phyloP scores from a whole-genome alignment of 2,113 vertebrate genomes.

The Malurus elegans region DNA sequence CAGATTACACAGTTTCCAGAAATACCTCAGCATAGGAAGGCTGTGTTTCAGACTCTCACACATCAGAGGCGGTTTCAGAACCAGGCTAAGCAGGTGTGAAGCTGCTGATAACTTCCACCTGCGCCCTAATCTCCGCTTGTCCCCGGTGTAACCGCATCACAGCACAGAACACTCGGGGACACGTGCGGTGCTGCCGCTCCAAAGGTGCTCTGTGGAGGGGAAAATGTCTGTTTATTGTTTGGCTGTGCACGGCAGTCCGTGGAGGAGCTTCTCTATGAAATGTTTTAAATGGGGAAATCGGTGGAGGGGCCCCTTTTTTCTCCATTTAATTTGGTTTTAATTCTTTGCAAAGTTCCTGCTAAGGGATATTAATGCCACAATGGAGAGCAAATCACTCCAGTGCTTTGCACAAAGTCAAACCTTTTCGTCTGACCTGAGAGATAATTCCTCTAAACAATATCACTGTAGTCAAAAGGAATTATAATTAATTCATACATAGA shows the following conservation, averaged over 20 bases:
- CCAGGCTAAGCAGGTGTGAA: background rate
- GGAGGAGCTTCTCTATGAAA: background rate
- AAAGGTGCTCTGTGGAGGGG: background rate
- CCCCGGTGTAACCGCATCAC: background rate
- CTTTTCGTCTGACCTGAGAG: constrained; percentile 65
- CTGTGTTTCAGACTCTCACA: background rate
- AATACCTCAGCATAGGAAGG: background rate
- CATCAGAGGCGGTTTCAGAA: background rate
- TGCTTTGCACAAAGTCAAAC: constrained; percentile 63
- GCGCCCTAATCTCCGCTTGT: background rate
- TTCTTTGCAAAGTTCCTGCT: constrained; percentile 51
- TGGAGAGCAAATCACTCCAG: constrained; percentile 48
- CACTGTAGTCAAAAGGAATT: constrained; percentile 57
- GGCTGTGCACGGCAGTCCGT: background rate
- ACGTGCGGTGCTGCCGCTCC: background rate
- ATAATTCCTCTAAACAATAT: constrained; percentile 72
- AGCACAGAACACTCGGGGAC: background rate
- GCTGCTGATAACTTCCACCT: background rate
- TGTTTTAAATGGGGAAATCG: constrained; percentile 42
- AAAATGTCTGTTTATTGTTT: background rate
- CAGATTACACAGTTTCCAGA: background rate
- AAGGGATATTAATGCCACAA: constrained; percentile 58
- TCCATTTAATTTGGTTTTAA: constrained; percentile 66
- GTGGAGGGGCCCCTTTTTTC: background rate
- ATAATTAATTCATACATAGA: constrained; percentile 71